Percentiles rank a stretch among this genome's conserved stretches.
Conservation (phyloP, 2,113 vertebrate species). For the Indri indri region DNA sequence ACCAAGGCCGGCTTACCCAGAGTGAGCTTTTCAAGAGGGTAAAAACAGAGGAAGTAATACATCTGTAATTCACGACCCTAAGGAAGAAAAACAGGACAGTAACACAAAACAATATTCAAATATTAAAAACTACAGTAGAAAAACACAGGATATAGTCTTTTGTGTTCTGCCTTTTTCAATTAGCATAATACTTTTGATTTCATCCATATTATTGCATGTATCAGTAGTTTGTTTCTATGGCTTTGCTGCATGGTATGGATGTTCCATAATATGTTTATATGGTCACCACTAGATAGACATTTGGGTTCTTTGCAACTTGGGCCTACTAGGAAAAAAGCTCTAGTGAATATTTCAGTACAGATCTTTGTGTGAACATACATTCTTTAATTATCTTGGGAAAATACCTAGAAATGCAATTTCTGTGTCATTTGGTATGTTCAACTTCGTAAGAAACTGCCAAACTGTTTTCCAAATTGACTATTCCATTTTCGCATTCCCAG, state of each 20-base stretch:
- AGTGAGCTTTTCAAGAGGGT: neutral
- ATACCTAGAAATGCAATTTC: slow-evolving; percentile 10
- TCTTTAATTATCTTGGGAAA: neutral
- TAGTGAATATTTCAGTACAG: neutral
- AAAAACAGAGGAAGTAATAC: neutral
- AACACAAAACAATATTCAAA: neutral
- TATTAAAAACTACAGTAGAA: neutral
- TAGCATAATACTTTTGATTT: neutral
- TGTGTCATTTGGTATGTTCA: neutral
- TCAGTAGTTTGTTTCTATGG: neutral
- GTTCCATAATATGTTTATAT: neutral
- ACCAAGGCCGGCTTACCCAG: neutral
- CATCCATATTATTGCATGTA: neutral
- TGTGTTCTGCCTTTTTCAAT: neutral
- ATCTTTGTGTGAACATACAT: neutral
- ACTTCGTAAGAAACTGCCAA: neutral
- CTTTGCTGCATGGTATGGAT: neutral
- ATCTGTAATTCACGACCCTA: neutral
- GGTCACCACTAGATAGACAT: neutral
- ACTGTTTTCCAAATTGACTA: neutral
- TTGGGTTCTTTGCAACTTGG: neutral
- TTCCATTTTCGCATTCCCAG: neutral
- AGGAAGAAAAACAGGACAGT: neutral
- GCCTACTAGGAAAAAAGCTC: neutral
- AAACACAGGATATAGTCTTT: neutral